Evolutionary conservation across 2,113 vertebrate genomes (phyloP).

Genomic region (Vidua chalybeata): DNA sequence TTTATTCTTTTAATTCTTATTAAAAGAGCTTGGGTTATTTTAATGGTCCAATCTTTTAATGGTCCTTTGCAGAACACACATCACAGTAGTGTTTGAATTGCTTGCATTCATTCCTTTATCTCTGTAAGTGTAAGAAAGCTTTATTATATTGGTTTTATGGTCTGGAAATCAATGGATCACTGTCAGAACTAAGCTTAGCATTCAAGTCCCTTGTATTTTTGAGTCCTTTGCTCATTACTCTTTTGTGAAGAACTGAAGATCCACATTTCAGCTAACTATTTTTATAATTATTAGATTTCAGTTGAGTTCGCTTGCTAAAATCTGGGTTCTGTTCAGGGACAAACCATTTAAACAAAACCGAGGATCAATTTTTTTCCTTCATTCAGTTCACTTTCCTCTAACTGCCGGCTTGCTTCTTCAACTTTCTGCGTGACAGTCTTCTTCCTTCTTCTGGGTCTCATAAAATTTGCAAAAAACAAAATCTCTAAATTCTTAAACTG

Average conservation of each 20-base stretch:
- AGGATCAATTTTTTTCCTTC: not conserved
- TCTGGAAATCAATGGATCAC: slow-evolving; percentile 19
- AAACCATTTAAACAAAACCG: not conserved
- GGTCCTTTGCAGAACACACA: not conserved
- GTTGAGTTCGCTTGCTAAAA: not conserved
- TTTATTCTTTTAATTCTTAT: not conserved
- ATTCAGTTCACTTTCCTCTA: not conserved
- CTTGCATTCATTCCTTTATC: not conserved
- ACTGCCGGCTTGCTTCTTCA: not conserved
- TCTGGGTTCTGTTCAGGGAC: not conserved
- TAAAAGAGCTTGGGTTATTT: not conserved
- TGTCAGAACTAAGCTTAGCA: not conserved
- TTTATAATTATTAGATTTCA: not conserved
- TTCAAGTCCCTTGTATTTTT: not conserved
- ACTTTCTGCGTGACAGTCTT: not conserved
- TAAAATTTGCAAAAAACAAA: not conserved
- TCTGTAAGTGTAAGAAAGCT: not conserved
- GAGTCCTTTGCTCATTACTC: not conserved
- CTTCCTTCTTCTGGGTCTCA: not conserved
- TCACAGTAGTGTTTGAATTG: not conserved
- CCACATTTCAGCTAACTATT: not conserved
- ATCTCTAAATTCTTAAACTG: not conserved
- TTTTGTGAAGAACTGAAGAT: not conserved
- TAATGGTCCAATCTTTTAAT: not conserved
- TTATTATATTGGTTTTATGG: not conserved